Conservation (phyloP, 2,797 vertebrate genomes). For the Sebastes vulpes region DNA sequence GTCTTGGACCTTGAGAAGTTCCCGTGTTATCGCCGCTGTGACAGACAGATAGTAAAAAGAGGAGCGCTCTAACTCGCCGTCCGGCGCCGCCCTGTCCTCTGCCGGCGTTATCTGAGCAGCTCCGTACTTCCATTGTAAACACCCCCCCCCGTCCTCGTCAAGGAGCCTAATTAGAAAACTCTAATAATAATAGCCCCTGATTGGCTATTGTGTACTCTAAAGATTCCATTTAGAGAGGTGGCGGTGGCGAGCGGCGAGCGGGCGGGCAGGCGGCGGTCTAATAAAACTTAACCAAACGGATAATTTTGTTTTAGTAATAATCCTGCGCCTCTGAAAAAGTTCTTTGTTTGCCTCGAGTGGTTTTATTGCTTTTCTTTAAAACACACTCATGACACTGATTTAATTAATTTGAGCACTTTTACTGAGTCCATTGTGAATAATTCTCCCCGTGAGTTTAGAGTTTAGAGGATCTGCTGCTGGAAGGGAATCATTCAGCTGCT, state of each 20-base stretch:
- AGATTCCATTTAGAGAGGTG: constrained; percentile 55
- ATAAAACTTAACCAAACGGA: constrained; percentile 66
- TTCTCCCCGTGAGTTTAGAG: constrained; percentile 26
- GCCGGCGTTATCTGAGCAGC: constrained; percentile 55
- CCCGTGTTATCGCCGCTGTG: constrained; percentile 44
- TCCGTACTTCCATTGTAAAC: constrained; percentile 67
- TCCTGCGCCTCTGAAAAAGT: constrained; percentile 57
- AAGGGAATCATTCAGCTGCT: constrained; percentile 12
- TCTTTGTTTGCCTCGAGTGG: constrained; percentile 71
- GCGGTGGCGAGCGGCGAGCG: background rate
- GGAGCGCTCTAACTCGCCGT: constrained; percentile 53
- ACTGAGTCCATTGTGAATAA: constrained; percentile 44
- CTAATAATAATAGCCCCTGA: constrained; percentile 62
- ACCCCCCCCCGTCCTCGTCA: constrained; percentile 53
- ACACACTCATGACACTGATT: constrained; percentile 55
- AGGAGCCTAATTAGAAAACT: constrained; percentile 76
- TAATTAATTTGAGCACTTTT: constrained; percentile 65
- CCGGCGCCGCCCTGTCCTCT: constrained; percentile 48
- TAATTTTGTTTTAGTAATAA: constrained; percentile 60
- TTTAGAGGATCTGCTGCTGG: constrained; percentile 8
- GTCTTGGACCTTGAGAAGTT: constrained; percentile 56
- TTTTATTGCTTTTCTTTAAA: constrained; percentile 55
- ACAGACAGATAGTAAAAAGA: constrained; percentile 51
- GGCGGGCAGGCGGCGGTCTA: constrained; percentile 9
- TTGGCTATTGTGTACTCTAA: constrained; percentile 71